A percentile compares a stretch with the other conserved stretches of the same genome.
Evolutionary conservation across 2,797 vertebrate genomes (phyloP).

Genomic region (Nasua narica): DNA sequence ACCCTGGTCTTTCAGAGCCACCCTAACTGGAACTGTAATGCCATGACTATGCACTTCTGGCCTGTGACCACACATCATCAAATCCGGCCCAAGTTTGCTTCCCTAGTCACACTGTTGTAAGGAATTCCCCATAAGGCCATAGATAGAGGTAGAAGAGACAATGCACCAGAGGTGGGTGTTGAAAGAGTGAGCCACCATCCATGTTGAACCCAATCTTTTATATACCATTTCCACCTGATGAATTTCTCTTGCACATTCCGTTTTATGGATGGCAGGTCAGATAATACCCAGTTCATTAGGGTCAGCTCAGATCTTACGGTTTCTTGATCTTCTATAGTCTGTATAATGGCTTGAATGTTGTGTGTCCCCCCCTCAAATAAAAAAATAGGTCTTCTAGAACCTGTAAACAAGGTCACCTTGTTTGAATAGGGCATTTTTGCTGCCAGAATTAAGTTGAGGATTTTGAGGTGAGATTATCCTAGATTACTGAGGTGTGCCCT

Average conservation of each 20-base stretch:
- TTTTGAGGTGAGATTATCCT: background rate
- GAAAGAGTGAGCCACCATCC: background rate
- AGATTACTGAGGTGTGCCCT: background rate
- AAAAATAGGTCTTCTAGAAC: background rate
- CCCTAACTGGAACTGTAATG: background rate
- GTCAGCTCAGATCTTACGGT: background rate
- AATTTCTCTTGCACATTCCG: background rate
- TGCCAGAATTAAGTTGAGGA: background rate
- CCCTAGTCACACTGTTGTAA: background rate
- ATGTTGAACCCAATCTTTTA: background rate
- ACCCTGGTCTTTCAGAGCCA: background rate
- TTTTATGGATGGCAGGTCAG: background rate
- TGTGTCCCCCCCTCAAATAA: too few relatives aligned
- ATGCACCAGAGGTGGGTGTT: background rate
- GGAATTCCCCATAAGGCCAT: background rate
- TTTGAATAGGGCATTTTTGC: background rate
- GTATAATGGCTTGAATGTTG: background rate
- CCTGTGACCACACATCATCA: background rate
- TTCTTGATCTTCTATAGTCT: background rate
- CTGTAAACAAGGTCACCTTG: background rate
- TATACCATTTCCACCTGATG: background rate
- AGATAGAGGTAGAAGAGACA: background rate
- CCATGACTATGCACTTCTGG: background rate
- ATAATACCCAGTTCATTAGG: background rate
- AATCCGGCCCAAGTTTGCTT: background rate